A percentile compares a stretch with the other conserved stretches of the same genome.
Conservation (phyloP, 2,888 invertebrate genomes). For the Agapostemon virescens region DNA sequence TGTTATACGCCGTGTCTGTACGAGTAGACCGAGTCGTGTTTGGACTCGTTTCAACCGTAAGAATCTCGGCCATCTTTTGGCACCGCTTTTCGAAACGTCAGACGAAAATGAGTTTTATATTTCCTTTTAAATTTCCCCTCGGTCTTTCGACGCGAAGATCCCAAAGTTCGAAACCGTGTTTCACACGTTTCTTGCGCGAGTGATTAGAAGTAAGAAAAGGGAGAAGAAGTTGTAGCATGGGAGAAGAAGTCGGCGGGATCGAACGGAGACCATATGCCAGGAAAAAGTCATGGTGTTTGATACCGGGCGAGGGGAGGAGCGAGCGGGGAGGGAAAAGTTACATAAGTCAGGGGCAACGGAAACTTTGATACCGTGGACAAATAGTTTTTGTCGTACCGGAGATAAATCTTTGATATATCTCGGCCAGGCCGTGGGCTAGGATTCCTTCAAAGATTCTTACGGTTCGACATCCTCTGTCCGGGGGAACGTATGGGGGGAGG, state of each 20-base stretch:
- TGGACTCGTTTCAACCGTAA: background rate
- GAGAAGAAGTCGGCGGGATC: background rate
- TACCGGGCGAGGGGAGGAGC: background rate
- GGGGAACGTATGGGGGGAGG: conserved; percentile 50
- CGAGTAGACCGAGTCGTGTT: background rate
- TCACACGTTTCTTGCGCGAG: too few species aligned
- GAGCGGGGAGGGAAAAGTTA: background rate
- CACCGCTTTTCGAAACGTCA: background rate
- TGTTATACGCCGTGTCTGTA: background rate
- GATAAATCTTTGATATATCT: conserved; percentile 48
- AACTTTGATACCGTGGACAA: conserved; percentile 32
- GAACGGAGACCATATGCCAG: background rate
- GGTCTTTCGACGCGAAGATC: too few species aligned
- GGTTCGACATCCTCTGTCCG: conserved; percentile 53
- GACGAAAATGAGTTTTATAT: background rate
- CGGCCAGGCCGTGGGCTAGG: conserved; percentile 20
- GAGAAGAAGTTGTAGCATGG: background rate
- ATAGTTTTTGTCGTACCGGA: conserved; percentile 42
- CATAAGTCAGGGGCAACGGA: background rate
- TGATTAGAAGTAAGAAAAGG: background rate
- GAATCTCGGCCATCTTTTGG: background rate
- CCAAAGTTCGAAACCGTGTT: too few species aligned
- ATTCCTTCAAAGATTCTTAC: conserved; percentile 59
- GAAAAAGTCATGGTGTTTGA: background rate
- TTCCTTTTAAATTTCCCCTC: too few species aligned